These are phyloP conservation scores for Pollenia amentaria DNA, from an alignment of 2,888 invertebrate genomes.

Conservation along the genomic window DNA sequence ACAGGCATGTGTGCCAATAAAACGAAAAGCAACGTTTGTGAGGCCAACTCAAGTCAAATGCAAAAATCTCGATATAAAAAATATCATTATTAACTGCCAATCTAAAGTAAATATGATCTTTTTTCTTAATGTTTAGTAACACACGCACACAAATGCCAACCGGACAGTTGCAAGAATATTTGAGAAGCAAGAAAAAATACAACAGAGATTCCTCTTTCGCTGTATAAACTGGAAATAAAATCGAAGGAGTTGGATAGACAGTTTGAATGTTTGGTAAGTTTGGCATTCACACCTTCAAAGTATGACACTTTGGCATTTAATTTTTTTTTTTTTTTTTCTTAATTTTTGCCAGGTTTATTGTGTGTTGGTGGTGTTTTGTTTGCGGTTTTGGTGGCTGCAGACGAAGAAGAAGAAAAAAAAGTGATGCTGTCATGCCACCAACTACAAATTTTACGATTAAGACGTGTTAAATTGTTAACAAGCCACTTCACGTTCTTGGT, in stretches of 20 bases:
- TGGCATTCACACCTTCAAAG: conserved; percentile 83
- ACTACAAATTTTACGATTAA: conserved; percentile 84
- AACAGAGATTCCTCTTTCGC: conserved; percentile 7
- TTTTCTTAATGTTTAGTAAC: conserved; percentile 44
- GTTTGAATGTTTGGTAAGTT: conserved; percentile 73
- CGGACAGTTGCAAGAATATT: conserved; percentile 25
- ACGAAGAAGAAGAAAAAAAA: conserved; percentile 3
- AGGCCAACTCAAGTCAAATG: conserved; percentile 63
- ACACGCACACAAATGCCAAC: conserved; percentile 21
- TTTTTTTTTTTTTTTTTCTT: conserved; percentile 22
- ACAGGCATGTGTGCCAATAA: conserved; percentile 13
- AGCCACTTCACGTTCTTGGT: conserved; percentile 84
- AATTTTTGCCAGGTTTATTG: conserved; percentile 25
- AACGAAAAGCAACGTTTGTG: conserved; percentile 51
- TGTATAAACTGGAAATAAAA: conserved; percentile 26
- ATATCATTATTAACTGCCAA: conserved; percentile 79
- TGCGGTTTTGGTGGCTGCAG: conserved; percentile 1
- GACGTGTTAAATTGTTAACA: conserved; percentile 85
- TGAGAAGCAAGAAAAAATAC: not conserved
- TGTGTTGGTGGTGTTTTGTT: conserved; percentile 39
- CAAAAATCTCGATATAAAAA: conserved; percentile 53
- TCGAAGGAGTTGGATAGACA: conserved; percentile 53
- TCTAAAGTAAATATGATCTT: conserved; percentile 76
- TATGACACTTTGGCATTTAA: conserved; percentile 80
- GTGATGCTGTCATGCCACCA: conserved; percentile 69